Percentiles rank a stretch among this genome's conserved stretches.
Conservation (phyloP, 53 echinoderm and acorn worm species). For the Hippasteria phrygiana region DNA sequence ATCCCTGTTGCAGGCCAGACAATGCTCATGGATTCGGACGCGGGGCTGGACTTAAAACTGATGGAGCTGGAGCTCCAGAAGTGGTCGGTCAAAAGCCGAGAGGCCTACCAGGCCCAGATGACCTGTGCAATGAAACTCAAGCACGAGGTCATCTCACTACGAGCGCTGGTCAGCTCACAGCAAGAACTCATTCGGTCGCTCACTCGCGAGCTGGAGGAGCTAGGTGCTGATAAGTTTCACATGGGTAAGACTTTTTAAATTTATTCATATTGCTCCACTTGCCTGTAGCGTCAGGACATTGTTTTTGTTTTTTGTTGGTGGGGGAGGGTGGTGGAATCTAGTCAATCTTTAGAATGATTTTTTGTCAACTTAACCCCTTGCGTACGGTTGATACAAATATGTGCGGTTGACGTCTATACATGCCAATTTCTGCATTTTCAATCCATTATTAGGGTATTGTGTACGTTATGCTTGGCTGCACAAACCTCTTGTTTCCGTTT, state of each 20-base stretch:
- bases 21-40: slow-evolving; percentile 65
- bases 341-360: no score
- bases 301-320: no score
- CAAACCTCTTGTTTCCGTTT: no score
- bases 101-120: slow-evolving; percentile 89
- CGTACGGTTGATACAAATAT: no score
- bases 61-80: slow-evolving; percentile 98
- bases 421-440: no score
- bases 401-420: no score
- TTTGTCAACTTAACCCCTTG: no score
- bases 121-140: slow-evolving; percentile 82
- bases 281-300: no score
- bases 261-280: no score
- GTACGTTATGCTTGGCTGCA: no score
- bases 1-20: slow-evolving; percentile 64
- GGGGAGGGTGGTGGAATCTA: no score
- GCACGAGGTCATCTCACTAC: slow-evolving; percentile 91
- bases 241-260: slow-evolving; percentile 72
- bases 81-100: slow-evolving; percentile 90
- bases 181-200: slow-evolving; percentile 83
- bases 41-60: slow-evolving; percentile 76
- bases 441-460: no score
- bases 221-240: slow-evolving; percentile 77
- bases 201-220: slow-evolving; percentile 61
- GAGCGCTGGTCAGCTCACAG: slow-evolving; percentile 91